Base-by-base conservation (phyloP, 1,140 invertebrate genomes). In the Drosophila tani region DNA sequence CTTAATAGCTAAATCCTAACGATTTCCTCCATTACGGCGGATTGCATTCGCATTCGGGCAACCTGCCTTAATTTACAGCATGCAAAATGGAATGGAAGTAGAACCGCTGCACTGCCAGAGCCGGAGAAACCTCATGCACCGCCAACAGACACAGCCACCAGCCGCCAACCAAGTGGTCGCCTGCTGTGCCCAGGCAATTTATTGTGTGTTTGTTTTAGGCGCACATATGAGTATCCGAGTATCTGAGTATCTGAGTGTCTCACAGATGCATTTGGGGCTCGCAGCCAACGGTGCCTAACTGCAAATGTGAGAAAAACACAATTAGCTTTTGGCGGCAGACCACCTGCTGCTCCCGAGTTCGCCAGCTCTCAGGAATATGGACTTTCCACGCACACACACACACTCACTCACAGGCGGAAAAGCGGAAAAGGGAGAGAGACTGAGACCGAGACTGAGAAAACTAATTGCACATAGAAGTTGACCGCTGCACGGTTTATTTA, bases 291-390 rank as follows among this genome's bases (percentile, higher is more conserved):
- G 64, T 68, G 77, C 63, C 78, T 81, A 90, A 90, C 84, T 90
- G 84, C 81, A 88, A 90, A 88, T 88, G 84, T 88, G 84, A 88
- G 84, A 88, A 88, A 88, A 88, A 88, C 85, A 88, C 84, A 88
- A 88, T 88, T 88, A 88, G 84, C 84, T 90, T 88, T 90, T 88
- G 84, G 84, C 81, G 85, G 84, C 84, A 64, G 84, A 90, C 84
- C 84, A 84, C 84, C 84, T 85, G 84, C 84, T 90, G 84, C 50
- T 86, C 59, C 66, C 65, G 53, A 43, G 64, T 56, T 79, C 55
- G 79, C 82, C 64, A 65, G 64, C 83, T 78, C 74, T 78, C 58
- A 62, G 79, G 75, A 75, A 66, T 51, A 73, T 43, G 43, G 79
- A 81, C 84, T 88, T 84, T 88, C 81, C 87, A 88, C 68, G 19